Evolutionary conservation across 2,797 vertebrate genomes (phyloP).

Genomic region (Halcyon chelicuti): DNA sequence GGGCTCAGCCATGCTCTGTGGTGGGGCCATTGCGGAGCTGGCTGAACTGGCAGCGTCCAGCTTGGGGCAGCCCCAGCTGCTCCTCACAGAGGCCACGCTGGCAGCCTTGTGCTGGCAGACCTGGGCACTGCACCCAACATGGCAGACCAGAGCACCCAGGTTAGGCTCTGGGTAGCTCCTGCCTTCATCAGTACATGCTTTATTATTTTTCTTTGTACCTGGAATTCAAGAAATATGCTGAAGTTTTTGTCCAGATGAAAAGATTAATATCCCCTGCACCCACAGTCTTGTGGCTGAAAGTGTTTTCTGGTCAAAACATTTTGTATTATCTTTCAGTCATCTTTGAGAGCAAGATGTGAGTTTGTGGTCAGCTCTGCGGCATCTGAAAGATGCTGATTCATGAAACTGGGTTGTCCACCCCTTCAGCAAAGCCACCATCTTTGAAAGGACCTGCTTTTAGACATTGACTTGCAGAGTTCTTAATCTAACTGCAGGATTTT

Average conservation of each 20-base stretch:
- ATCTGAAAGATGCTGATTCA: background rate
- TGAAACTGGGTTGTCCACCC: background rate
- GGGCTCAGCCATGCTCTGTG: background rate
- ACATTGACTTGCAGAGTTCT: background rate
- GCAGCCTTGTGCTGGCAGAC: background rate
- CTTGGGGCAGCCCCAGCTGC: background rate
- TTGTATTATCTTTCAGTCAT: background rate
- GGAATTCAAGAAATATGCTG: background rate
- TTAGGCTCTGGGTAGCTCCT: background rate
- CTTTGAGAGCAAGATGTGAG: background rate
- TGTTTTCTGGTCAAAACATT: background rate
- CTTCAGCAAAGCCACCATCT: background rate
- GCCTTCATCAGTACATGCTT: background rate
- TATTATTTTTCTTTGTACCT: background rate
- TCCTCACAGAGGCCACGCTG: background rate
- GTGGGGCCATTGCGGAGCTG: fast-evolving
- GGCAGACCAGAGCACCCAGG: background rate
- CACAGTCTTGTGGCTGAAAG: background rate
- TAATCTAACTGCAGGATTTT: background rate
- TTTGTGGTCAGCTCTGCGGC: background rate
- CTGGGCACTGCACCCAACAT: background rate
- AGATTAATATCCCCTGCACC: background rate
- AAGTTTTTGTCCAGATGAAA: background rate
- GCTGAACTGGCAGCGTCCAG: background rate
- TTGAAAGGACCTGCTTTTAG: background rate